Base-by-base conservation (phyloP, 1,140 invertebrate genomes). In the Oedothorax gibbosus region DNA sequence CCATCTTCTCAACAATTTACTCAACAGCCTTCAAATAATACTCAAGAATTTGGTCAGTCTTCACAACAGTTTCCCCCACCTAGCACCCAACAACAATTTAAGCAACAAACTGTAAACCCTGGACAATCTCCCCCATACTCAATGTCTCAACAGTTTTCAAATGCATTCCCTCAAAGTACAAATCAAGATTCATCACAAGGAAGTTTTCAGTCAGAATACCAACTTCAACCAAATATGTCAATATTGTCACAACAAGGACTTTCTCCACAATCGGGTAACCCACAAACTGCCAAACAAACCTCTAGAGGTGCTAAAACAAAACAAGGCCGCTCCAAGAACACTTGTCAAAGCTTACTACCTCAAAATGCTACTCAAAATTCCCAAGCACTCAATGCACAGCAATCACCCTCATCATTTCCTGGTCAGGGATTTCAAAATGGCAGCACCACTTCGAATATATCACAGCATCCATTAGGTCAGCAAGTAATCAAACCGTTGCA, bases 391-490 rank as follows among this genome's bases (percentile, higher is more conserved):
- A 51, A 57, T 15, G 76, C 75, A 49, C 81, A 84, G 68, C 35
- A 35, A 35, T 35, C 35, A 35, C 71, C 81, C 12, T 64, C 68
- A 73, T 82, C 81, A 75, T 84, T 84, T 75, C 68, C 81, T 20
- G 72, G 75, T 56, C 81, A 84, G 68, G 60, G 71, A 51, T 84
- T 84, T 66, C 81, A 84, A 66, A 75, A 68, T 76, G 69, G 69
- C 8, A 82, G 9, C 12, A 50, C 20, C 5, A 21, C 65, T 8
- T 51, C 69, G n/a, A 69, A 51, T 69, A 53, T 57, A 18, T 50
- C 69, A 21, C 80, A 72, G 49, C 54, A 21, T 53, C 60, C 56
- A n/a, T 8, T 50, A n/a, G 57, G 14, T 7, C 62, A 54, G 49
- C 81, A 84, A 50, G 9, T n/a, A 49, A n/a, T 56, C 5, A 84